phyloP scores from a whole-genome alignment of 92 coral and sea anemone genomes.

The Porites rus region DNA sequence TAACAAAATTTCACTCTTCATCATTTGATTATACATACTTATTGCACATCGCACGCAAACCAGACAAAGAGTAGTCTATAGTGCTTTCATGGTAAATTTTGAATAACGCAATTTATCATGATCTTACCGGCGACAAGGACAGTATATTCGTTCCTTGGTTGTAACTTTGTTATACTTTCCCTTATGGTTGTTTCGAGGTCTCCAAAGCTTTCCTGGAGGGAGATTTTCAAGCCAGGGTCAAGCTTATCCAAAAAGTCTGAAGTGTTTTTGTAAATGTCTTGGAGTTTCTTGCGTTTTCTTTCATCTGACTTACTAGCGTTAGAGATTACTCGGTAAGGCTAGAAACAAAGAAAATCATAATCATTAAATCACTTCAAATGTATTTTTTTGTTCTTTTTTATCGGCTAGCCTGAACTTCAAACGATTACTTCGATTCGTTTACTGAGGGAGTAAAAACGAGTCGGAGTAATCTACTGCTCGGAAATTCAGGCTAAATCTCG shows the following conservation, averaged over 20 bases:
- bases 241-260: not conserved
- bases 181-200: not conserved
- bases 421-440: too few species aligned
- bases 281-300: conserved; percentile 4
- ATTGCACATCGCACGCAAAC: too few species aligned
- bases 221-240: not conserved
- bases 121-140: conserved; percentile 22
- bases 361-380: conserved; percentile 19
- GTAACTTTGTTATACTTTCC: not conserved
- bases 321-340: not conserved
- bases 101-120: not conserved
- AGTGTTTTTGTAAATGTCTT: not conserved
- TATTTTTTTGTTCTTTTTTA: too few species aligned
- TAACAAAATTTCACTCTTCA: too few species aligned
- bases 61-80: too few species aligned
- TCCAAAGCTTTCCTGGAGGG: conserved; percentile 5
- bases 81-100: too few species aligned
- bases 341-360: not conserved
- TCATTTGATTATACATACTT: too few species aligned
- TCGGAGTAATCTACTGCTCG: too few species aligned
- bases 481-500: too few species aligned
- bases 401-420: too few species aligned
- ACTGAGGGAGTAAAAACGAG: too few species aligned
- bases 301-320: not conserved
- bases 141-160: conserved; percentile 5